phyloP scores from a whole-genome alignment of 2,888 invertebrate species.

The Chymomyza fuscimana region DNA sequence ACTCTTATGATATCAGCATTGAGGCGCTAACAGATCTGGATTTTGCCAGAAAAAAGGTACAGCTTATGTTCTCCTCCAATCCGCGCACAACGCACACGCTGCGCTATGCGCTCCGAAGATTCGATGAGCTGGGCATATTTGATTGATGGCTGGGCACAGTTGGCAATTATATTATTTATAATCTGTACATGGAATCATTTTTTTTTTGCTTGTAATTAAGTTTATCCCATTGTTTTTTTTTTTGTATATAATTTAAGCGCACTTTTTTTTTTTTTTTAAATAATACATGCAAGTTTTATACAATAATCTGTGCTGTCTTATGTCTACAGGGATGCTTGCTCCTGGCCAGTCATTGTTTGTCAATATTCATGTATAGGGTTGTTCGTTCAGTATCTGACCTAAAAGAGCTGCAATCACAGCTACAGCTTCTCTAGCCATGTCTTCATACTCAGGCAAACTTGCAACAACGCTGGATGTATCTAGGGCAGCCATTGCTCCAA shows the following conservation, averaged over 20 bases:
- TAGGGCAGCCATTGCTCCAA: too few species aligned
- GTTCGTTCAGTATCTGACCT: too few species aligned
- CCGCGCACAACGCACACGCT: conserved; percentile 76
- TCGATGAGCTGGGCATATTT: conserved; percentile 76
- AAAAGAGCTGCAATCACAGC: too few species aligned
- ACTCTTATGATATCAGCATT: conserved; percentile 76
- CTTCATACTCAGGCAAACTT: too few species aligned
- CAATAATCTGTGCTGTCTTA: background rate
- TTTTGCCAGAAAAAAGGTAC: conserved; percentile 75
- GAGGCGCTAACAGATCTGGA: conserved; percentile 74
- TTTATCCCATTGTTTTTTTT: background rate
- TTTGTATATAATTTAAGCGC: background rate
- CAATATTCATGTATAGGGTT: too few species aligned
- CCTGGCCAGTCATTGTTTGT: too few species aligned
- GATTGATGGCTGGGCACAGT: conserved; percentile 53
- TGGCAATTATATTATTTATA: background rate
- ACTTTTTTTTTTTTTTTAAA: conserved; percentile 4
- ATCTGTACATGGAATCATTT: background rate
- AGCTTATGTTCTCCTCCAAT: conserved; percentile 77
- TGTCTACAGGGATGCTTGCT: too few species aligned
- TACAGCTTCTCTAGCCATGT: too few species aligned
- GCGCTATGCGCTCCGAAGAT: conserved; percentile 71
- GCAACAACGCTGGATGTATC: too few species aligned
- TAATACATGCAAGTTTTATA: background rate
- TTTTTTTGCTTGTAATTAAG: background rate